Percentiles rank a stretch among this genome's conserved stretches.
Conservation (phyloP, 30 jellyfish, hydroid and myxozoan species). For the Mastigias papua region DNA sequence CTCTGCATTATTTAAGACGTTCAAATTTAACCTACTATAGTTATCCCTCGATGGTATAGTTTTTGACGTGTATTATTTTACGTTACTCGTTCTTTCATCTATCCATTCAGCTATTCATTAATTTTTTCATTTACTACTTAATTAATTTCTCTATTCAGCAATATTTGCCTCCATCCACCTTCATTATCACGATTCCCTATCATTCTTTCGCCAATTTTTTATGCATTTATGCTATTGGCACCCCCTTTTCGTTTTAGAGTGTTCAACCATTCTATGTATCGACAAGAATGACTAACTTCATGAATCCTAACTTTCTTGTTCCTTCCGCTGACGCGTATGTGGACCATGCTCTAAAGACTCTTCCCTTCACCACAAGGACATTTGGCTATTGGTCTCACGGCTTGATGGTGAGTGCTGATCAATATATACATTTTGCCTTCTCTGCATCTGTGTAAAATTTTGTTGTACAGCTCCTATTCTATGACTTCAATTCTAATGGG, state of each 20-base stretch:
- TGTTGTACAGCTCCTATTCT: no score
- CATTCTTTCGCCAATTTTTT: no score
- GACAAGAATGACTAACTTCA: slow-evolving; percentile 65
- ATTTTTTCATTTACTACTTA: background rate
- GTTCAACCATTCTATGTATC: slow-evolving; percentile 82
- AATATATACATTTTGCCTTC: background rate
- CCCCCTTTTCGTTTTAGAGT: slow-evolving; percentile 12
- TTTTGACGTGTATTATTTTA: no score
- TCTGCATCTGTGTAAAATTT: no score
- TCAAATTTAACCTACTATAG: no score
- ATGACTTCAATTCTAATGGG: no score
- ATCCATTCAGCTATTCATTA: background rate
- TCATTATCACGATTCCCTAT: background rate
- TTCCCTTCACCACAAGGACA: slow-evolving; percentile 62
- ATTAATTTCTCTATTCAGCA: background rate
- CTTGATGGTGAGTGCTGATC: slow-evolving; percentile 31
- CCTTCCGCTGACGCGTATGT: slow-evolving; percentile 69
- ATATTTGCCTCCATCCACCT: background rate
- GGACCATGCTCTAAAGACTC: slow-evolving; percentile 74
- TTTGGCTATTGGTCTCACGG: slow-evolving; percentile 92
- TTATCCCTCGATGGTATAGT: no score
- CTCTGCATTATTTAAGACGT: no score
- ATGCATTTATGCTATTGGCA: background rate
- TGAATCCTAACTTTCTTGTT: slow-evolving; percentile 69
- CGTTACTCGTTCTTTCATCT: background rate